phyloP scores from a whole-genome alignment of 2,113 vertebrate genomes.

The Pedionomus torquatus region DNA sequence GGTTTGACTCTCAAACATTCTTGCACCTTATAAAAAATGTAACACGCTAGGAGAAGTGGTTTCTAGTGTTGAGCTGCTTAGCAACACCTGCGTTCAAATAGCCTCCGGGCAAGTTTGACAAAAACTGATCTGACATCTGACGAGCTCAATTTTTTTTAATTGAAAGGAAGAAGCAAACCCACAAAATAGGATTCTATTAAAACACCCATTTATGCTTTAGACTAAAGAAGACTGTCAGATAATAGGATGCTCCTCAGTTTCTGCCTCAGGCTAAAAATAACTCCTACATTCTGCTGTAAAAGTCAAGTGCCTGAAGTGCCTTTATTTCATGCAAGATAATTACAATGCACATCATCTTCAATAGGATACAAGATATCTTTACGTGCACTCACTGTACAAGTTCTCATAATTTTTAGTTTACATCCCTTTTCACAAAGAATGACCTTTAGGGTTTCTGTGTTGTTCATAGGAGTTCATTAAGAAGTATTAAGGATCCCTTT shows the following conservation, averaged over 20 bases:
- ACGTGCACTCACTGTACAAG: background rate
- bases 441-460: background rate
- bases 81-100: constrained; percentile 25
- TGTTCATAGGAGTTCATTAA: background rate
- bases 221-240: background rate
- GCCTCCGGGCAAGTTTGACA: background rate
- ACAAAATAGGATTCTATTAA: constrained; percentile 5
- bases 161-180: constrained; percentile 2
- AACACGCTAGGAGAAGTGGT: background rate
- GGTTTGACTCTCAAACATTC: background rate
- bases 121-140: constrained; percentile 32
- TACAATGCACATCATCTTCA: background rate
- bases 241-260: background rate
- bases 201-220: background rate
- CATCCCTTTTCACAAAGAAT: background rate
- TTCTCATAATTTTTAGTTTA: background rate
- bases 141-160: background rate
- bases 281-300: background rate
- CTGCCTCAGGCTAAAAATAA: constrained; percentile 17
- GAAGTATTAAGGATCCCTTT: background rate
- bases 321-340: background rate
- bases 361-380: background rate
- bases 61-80: constrained; percentile 6
- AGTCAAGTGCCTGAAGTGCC: background rate
- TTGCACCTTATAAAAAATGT: background rate